Base-by-base conservation (phyloP, 1,140 invertebrate species). In the Drosophila suzukii region DNA sequence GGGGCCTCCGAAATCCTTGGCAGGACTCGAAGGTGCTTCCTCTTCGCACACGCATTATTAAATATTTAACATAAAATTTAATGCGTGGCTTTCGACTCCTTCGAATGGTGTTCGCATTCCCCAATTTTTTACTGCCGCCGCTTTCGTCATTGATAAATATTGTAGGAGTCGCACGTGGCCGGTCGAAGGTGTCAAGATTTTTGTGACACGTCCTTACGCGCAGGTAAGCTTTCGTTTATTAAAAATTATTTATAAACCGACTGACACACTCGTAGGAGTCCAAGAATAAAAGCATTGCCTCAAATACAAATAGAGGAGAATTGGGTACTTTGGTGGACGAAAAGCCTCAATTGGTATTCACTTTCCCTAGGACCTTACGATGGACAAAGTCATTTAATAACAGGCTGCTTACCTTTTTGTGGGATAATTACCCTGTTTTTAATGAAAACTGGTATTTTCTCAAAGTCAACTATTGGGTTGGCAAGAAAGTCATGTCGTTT, bases 1-100 rank as follows among this genome's bases (percentile, higher is more conserved):
- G 39, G 24, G 24, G 7, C 20, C n/a, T 20, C 27, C 32, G 30
- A 15, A 57, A 66, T 66, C 60, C 61, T 60, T 78, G 66, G 39
- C 61, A 59, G 59, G 51, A 58, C 34, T 51, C 70, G 44, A 78
- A 61, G 83, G 75, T 73, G 62, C 54, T 68, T 55, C 60, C 61
- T 61, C 61, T 44, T 61, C 32, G 54, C 53, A 60, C 53, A 61
- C 72, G 62, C 65, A 78, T 88, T 88, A 57, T 86, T 88, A 76
- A 86, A 86, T 86, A 88, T 85, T 85, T 88, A 85, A 60, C 65
- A 15, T 20, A 53, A 68, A 77, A 77, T 59, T 67, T 68, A 77
- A 68, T 50, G 65, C 51, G 50, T 41, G 34, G 56, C 49, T 80
- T 74, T 46, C 6, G 62, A 32, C n/a, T 68, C 36, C 50, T 57